Evolutionary conservation across 2,888 invertebrate genomes (phyloP).

Genomic region (Acanthopleura granulata): DNA sequence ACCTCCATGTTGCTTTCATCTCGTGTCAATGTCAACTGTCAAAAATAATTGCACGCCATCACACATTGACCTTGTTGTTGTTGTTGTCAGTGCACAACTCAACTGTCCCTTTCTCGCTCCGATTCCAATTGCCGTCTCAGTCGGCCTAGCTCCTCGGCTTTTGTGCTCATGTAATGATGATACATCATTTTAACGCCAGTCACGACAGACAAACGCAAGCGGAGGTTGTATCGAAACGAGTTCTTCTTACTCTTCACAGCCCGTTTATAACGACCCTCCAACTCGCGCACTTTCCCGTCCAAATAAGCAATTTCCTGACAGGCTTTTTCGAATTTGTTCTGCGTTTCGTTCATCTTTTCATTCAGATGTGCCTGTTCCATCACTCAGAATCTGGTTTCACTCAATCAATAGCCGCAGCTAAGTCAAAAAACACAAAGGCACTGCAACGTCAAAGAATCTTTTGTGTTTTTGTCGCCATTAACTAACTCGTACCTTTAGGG

Average conservation of each 20-base stretch:
- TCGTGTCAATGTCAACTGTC: no score
- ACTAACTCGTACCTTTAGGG: no score
- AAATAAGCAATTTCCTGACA: conserved; percentile 61
- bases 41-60: no score
- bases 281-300: conserved; percentile 62
- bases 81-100: background rate
- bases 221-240: conserved; percentile 59
- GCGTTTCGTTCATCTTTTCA: conserved; percentile 38
- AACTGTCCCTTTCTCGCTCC: conserved; percentile 24
- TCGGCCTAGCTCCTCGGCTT: conserved; percentile 58
- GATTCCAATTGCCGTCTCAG: conserved; percentile 43
- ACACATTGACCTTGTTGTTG: no score
- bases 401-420: background rate
- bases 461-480: no score
- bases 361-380: conserved; percentile 24
- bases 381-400: background rate
- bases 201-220: conserved; percentile 57
- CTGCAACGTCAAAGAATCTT: no score
- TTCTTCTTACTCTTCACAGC: conserved; percentile 63
- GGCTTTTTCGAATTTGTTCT: conserved; percentile 57
- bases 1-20: no score
- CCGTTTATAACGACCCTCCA: conserved; percentile 60
- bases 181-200: conserved; percentile 68
- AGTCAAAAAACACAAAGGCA: no score
- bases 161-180: conserved; percentile 63